Base-by-base conservation (phyloP, 2,113 vertebrate genomes). In the Brachyhypopomus gauderio region DNA sequence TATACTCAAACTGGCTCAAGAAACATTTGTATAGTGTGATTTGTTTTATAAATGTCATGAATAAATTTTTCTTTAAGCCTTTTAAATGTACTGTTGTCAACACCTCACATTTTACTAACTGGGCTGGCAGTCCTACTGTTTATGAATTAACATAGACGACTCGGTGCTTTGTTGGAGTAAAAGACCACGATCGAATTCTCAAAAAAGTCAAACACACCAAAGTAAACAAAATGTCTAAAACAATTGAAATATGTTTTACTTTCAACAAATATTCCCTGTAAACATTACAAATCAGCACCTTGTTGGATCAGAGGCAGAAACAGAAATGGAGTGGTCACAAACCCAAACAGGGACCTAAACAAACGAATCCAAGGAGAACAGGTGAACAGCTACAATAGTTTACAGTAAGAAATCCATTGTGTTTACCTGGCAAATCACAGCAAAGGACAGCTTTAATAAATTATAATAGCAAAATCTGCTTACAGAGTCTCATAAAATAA, bases 21-120 rank as follows among this genome's bases (percentile, higher is more conserved):
- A 93, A 92, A 93, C 90, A 87, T 98, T 97, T 98, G 96, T 99
- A 98, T 97, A 99, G 97, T 98, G 96, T 97, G 95, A 94, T 96
- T 98, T 95, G 96, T 99, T 98, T 99, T 94, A 92, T 98, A 96
- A 97, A 97, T 96, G 91, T 93, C 91, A 90, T 89, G 88, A 94
- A 93, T 93, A 93, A 94, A 89, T 90, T 90, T 93, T 94, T 93
- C 91, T 92, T 84, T 92, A 93, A 8, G 36, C 58, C 74, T 72
- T 34, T 23, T 23, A 14, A 41, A 52, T 34, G 56, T 45, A 36
- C 36, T 76, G 9, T 45, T 64, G 72, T 14, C 45, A 52, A 52
- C 45, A 14, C 45, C 30, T 52, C 45, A 14, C 1, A 5, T 41
- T 41, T 41, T 5, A 9, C 45, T 52, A 52, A 52, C 45, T 52